Evolutionary conservation across 1,140 invertebrate species (phyloP), one percentile per base, ranked within the genome.

Genomic region (Phymorhynchus buccinoides): DNA sequence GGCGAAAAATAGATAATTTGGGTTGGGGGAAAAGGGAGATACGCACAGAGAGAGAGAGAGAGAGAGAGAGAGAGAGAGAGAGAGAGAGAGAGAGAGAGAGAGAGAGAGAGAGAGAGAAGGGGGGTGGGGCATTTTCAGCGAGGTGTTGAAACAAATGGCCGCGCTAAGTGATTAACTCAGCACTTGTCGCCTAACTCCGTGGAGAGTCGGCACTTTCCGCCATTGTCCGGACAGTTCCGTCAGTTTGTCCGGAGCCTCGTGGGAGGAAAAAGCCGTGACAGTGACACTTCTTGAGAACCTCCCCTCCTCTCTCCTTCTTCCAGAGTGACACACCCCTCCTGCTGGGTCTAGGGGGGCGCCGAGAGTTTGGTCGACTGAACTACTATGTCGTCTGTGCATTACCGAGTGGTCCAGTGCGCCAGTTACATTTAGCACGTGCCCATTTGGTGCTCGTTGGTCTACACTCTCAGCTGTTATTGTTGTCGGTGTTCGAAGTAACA

Each of bases 81-180:
- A 42, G 32, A 82, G 32, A 52, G 37, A 41, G 35, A n/a, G 56
- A 32, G 4, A 37, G 56, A 37, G 56, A n/a, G 56, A 30, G 35
- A 41, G 16, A 14, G 52, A 27, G 48, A 14, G 16, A 41, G 39
- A 71, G n/a, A n/a, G n/a, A n/a, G n/a, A n/a, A n/a, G n/a, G n/a
- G n/a, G n/a, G n/a, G n/a, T n/a, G n/a, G n/a, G n/a, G n/a, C n/a
- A n/a, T n/a, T n/a, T n/a, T n/a, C n/a, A n/a, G n/a, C n/a, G n/a
- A 83, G 81, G 81, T 41, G 81, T 83, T 83, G 81, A 83, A 83
- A 73, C 81, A 83, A 83, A 83, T 83, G 44, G 62, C 66, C 37
- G 81, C 81, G 62, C 56, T 83, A 73, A 83, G 81, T 83, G 81
- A 83, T 83, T 83, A 83, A 71, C 81, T 83, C 81, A 66, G 81